These are phyloP conservation scores for Phaetusa simplex DNA, from an alignment of 2,113 vertebrate genomes.

Conservation along the genomic window DNA sequence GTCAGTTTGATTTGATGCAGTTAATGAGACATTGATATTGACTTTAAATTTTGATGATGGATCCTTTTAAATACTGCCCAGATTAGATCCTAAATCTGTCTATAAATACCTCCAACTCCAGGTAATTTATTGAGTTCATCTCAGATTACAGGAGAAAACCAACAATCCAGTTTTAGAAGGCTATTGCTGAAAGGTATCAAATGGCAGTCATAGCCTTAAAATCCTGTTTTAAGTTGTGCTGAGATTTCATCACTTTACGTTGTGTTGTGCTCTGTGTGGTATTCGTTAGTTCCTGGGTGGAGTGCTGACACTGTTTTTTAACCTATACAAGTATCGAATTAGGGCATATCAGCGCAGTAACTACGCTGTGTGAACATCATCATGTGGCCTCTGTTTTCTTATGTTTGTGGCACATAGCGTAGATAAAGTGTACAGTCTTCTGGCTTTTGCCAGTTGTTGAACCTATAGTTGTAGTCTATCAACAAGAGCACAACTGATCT, in stretches of 20 bases:
- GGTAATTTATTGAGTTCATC: not conserved
- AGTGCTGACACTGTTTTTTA: not conserved
- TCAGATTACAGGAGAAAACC: not conserved
- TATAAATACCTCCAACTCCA: not conserved
- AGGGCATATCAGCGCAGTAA: not conserved
- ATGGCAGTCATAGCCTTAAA: not conserved
- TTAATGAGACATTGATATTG: not conserved
- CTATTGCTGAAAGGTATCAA: not conserved
- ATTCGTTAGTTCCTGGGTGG: not conserved
- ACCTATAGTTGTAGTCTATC: not conserved
- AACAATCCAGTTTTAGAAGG: not conserved
- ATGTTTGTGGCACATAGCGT: not conserved
- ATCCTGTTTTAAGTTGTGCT: not conserved
- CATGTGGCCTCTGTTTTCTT: not conserved
- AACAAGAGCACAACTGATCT: not conserved
- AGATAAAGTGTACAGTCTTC: rapidly evolving
- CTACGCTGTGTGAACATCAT: not conserved
- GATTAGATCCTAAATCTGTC: not conserved
- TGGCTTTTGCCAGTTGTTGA: not conserved
- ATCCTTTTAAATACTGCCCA: not conserved
- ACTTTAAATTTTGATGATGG: not conserved
- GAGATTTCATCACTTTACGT: not conserved
- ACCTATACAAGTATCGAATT: not conserved
- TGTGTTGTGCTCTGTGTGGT: not conserved
- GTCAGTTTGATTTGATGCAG: not conserved